phyloP scores from a whole-genome alignment of 2,888 invertebrate species.

The Rhodophaea formosa region DNA sequence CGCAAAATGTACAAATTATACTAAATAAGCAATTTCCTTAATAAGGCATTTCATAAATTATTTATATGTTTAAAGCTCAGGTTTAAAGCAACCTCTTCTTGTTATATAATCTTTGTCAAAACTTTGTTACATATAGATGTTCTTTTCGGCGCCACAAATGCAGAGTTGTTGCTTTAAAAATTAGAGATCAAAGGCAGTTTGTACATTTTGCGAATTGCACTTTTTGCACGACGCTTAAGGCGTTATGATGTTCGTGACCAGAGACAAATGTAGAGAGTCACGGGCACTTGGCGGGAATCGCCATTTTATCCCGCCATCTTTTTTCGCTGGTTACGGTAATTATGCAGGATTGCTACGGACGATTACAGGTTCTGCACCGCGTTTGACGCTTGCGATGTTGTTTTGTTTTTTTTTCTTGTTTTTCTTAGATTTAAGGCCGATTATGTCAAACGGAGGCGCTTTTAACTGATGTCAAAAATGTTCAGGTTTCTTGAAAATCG shows the following conservation, averaged over 20 bases:
- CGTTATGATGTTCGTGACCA: conserved; percentile 64
- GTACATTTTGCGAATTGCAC: neutral
- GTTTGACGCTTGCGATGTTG: conserved; percentile 9
- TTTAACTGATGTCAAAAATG: neutral
- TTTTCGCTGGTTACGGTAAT: conserved; percentile 23
- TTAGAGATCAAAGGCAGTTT: neutral
- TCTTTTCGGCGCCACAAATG: too few relatives aligned
- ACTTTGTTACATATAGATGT: too few relatives aligned
- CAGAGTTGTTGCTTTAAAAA: neutral
- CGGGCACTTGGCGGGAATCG: conserved; percentile 41
- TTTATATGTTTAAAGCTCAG: too few relatives aligned
- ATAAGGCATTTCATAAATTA: too few relatives aligned
- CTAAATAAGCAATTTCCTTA: too few relatives aligned
- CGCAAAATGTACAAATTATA: neutral
- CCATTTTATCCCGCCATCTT: conserved; percentile 42
- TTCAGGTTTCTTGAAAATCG: too few relatives aligned
- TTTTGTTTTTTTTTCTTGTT: neutral
- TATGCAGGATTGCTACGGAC: conserved; percentile 13
- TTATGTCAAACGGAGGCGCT: neutral
- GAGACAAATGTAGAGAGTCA: conserved; percentile 60
- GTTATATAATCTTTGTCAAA: too few relatives aligned
- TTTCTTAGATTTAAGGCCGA: neutral
- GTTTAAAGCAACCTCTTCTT: too few relatives aligned
- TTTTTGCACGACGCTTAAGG: conserved; percentile 40
- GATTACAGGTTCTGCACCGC: conserved; percentile 10